phyloP scores from a whole-genome alignment of 2,113 vertebrate genomes.

The Alosa alosa region DNA sequence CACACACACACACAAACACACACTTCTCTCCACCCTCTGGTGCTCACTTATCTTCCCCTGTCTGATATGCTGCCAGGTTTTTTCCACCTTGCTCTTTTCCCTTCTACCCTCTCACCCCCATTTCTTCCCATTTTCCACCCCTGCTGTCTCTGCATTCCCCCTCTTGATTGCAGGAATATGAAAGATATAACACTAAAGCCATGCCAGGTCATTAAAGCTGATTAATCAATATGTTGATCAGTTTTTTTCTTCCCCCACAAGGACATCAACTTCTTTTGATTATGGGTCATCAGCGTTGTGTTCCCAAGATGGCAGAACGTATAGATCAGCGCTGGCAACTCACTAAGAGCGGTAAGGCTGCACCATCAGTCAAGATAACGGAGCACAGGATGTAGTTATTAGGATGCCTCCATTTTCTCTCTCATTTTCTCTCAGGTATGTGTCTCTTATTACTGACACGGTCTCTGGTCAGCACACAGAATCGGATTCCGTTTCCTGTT shows the following conservation, averaged over 20 bases:
- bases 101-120: neutral
- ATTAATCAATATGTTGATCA: constrained; percentile 18
- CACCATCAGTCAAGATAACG: neutral
- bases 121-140: neutral
- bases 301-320: neutral
- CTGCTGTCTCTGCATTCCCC: constrained; percentile 18
- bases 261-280: constrained; percentile 23
- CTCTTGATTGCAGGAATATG: neutral
- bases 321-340: neutral
- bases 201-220: constrained; percentile 24
- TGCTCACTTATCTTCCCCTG: constrained; percentile 30
- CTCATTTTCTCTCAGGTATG: neutral
- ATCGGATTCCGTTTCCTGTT: neutral
- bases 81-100: neutral
- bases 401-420: neutral
- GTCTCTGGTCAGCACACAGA: neutral
- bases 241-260: neutral
- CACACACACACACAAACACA: constrained; percentile 9
- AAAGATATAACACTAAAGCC: neutral
- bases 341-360: neutral
- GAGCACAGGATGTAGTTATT: neutral
- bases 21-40: constrained; percentile 22
- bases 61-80: constrained; percentile 30
- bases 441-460: neutral
- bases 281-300: constrained; percentile 25